Evolutionary conservation across 2,113 vertebrate species (phyloP).

Genomic region (Oryzias javanicus): DNA sequence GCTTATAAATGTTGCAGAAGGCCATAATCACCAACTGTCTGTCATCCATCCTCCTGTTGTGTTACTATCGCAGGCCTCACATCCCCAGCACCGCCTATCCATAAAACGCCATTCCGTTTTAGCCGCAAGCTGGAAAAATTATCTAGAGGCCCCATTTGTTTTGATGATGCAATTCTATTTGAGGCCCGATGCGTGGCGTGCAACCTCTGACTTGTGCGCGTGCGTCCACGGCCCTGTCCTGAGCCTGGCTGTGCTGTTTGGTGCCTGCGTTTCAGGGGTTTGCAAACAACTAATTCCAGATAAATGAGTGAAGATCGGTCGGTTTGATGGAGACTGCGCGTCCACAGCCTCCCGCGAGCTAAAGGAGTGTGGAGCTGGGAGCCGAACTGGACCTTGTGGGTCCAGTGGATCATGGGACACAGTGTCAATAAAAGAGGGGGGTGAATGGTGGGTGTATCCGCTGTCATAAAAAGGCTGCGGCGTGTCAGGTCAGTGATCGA

Average conservation of each 20-base stretch:
- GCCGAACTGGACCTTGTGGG: constrained; percentile 6
- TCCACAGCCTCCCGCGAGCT: background rate
- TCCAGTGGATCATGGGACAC: constrained; percentile 37
- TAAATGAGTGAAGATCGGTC: background rate
- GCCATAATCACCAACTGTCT: too few species aligned
- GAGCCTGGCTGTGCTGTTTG: constrained; percentile 7
- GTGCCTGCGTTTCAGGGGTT: background rate
- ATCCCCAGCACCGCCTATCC: background rate
- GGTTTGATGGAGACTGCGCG: constrained; percentile 1
- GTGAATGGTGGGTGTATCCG: constrained; percentile 17
- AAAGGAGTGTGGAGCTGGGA: constrained; percentile 3
- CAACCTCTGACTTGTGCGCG: constrained; percentile 39
- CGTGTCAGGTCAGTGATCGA: constrained; percentile 40
- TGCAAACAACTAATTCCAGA: background rate
- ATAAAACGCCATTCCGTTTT: constrained; percentile 35
- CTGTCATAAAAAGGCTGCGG: constrained; percentile 41
- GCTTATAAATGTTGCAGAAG: too few species aligned
- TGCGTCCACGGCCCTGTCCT: constrained; percentile 31
- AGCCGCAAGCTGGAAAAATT: constrained; percentile 23
- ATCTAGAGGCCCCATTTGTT: constrained; percentile 42
- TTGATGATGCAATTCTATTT: constrained; percentile 57
- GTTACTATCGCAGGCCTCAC: background rate
- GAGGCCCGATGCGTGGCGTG: constrained; percentile 37
- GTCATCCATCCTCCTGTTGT: background rate
- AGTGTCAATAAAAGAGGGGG: constrained; percentile 5